A percentile compares a stretch with the other conserved stretches of the same genome.
These are phyloP conservation scores for Malurus leucopterus DNA, from an alignment of 2,797 vertebrate genomes.

Conservation along the genomic window DNA sequence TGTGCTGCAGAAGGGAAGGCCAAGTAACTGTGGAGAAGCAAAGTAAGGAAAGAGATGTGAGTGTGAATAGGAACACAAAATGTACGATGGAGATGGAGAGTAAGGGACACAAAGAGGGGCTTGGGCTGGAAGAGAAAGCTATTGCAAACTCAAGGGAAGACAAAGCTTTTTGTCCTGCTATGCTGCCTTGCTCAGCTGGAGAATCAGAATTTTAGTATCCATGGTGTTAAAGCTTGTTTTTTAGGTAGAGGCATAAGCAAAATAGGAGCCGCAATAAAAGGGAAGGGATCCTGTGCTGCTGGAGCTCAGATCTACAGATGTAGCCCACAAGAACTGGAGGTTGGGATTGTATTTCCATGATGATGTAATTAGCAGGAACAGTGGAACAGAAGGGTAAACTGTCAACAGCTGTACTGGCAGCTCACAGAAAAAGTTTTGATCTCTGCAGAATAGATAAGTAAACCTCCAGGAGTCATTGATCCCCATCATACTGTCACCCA, in stretches of 20 bases:
- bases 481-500: conserved; percentile 14
- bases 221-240: neutral
- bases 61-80: neutral
- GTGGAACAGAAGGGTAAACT: neutral
- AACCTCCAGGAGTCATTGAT: conserved; percentile 47
- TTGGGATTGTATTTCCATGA: neutral
- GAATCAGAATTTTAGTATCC: neutral
- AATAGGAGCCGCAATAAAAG: neutral
- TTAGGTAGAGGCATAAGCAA: neutral
- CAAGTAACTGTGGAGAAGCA: neutral
- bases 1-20: neutral
- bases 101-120: neutral
- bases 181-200: neutral
- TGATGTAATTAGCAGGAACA: neutral
- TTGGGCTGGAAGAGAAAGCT: neutral
- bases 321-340: neutral
- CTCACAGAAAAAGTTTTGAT: conserved; percentile 29
- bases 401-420: neutral
- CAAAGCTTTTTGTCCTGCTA: neutral
- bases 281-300: neutral
- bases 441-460: conserved; percentile 43
- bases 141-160: neutral
- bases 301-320: neutral
- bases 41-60: neutral
- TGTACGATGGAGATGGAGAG: neutral